Evolutionary conservation across 2,888 invertebrate genomes (phyloP).

Genomic region (Brenthis hecate): DNA sequence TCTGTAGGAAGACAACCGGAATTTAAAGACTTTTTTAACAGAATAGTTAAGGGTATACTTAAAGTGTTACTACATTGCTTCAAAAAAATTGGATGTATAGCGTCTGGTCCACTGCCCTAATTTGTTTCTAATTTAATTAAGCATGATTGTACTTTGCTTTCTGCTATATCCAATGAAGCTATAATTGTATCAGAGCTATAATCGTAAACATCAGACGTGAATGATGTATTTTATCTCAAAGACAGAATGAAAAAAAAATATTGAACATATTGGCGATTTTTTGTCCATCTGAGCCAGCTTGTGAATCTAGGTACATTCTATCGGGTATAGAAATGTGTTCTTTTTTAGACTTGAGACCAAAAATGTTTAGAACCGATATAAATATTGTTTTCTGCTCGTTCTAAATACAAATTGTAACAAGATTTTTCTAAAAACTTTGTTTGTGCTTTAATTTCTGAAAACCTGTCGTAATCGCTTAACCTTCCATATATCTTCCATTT

Average conservation of each 20-base stretch:
- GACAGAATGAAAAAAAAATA: neutral
- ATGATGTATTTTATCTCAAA: too few species aligned
- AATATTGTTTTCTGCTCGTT: too few species aligned
- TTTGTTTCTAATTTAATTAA: too few species aligned
- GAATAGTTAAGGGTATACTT: conserved; percentile 18
- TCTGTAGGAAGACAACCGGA: conserved; percentile 18
- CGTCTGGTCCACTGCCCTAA: too few species aligned
- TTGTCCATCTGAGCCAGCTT: neutral
- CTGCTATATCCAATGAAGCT: too few species aligned
- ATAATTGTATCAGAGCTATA: too few species aligned
- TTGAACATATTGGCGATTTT: conserved; percentile 8
- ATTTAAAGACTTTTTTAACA: conserved; percentile 28
- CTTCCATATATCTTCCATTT: conserved; percentile 15
- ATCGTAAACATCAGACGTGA: too few species aligned
- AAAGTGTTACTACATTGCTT: conserved; percentile 7
- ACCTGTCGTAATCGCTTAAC: conserved; percentile 7
- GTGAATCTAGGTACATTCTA: neutral
- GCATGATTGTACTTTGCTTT: too few species aligned
- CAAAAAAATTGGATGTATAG: conserved; percentile 2
- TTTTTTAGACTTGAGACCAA: neutral
- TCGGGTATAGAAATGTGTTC: neutral
- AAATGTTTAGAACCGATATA: neutral
- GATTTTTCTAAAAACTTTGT: too few species aligned
- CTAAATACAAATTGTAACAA: too few species aligned
- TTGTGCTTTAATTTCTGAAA: neutral